phyloP scores from a whole-genome alignment of 2,888 invertebrate species.

The Orchesella flavescens region DNA sequence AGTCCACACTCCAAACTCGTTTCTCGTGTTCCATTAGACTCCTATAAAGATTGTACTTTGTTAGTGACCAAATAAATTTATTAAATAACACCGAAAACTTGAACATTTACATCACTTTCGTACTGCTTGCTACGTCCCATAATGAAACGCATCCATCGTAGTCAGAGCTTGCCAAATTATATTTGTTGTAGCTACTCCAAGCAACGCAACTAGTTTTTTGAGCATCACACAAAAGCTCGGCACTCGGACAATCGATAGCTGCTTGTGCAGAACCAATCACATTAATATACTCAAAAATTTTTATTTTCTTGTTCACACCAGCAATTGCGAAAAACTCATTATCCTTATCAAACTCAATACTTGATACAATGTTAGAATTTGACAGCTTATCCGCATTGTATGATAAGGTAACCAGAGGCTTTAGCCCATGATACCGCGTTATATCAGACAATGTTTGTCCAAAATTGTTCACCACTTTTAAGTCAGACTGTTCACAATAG shows the following conservation, averaged over 20 bases:
- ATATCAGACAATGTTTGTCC: constrained; percentile 90
- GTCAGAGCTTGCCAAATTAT: constrained; percentile 90
- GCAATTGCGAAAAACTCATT: constrained; percentile 96
- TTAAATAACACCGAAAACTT: too few species aligned
- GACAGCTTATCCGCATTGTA: constrained; percentile 92
- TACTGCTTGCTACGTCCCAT: constrained; percentile 81
- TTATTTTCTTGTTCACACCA: constrained; percentile 94
- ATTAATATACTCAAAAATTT: constrained; percentile 91
- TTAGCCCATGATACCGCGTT: constrained; percentile 84
- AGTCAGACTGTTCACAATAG: constrained; percentile 80
- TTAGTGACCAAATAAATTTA: too few species aligned
- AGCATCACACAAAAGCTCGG: constrained; percentile 92
- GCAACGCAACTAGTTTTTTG: constrained; percentile 96
- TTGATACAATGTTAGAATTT: constrained; percentile 87
- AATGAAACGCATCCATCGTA: too few species aligned
- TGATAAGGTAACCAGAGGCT: constrained; percentile 88
- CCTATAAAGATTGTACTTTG: too few species aligned
- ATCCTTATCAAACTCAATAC: constrained; percentile 97
- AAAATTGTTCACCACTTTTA: constrained; percentile 82
- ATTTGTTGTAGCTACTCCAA: constrained; percentile 94
- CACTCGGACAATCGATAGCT: constrained; percentile 92
- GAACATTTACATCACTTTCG: constrained; percentile 76
- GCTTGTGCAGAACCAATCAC: constrained; percentile 90
- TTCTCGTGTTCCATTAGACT: constrained; percentile 93
- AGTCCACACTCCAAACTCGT: constrained; percentile 97